Evolutionary conservation across 2,888 invertebrate genomes (phyloP), one percentile per base, ranked within the genome.

Genomic region (Mythimna lalbum): DNA sequence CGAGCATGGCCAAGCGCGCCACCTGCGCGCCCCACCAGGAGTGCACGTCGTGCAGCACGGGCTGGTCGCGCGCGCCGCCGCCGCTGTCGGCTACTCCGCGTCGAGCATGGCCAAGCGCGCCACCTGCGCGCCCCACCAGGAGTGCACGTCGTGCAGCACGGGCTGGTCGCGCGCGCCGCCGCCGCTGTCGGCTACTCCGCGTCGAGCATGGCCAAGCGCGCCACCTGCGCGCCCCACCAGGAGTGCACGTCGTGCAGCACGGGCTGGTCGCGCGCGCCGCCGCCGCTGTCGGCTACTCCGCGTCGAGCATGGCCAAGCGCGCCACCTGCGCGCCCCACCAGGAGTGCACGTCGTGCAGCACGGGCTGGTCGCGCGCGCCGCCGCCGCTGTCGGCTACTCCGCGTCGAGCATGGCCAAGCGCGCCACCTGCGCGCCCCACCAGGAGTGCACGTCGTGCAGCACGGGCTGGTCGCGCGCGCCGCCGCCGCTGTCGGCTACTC

Each of bases 101-200:
- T 80, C 69, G 84, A 52, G 52, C 23, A 52, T 14, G 23, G 52
- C 52, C 4, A 52, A 14, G 52, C 52, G 52, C 12, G 23, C 14
- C 23, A 52, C 52, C 89, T 98, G 98, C 86, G 97, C 97, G 86
- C 97, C 97, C 98, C 98, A 98, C 98, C 98, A 98, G 86, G 98
- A 97, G 86, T 97, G 97, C 69, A 98, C 98, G 93, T 98, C 98
- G 84, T 97, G 96, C 83, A 98, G 96, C 73, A 93, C 94, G 64
- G 92, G 89, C 87, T 86, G 90, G 80, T 81, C 89, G 76, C 83
- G 84, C 79, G 76, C 73, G 56, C 76, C 70, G 55, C 77, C 67
- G 33, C 33, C 33, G 33, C 33, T 33, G 33, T 33, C 33, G 0
- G 52, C 31, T 69, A 69, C n/a, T 69, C 60, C 12, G 63, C 47